These are phyloP conservation scores for Glandiceps talaboti DNA, from an alignment of 53 echinoderm and acorn worm species.

Conservation along the genomic window DNA sequence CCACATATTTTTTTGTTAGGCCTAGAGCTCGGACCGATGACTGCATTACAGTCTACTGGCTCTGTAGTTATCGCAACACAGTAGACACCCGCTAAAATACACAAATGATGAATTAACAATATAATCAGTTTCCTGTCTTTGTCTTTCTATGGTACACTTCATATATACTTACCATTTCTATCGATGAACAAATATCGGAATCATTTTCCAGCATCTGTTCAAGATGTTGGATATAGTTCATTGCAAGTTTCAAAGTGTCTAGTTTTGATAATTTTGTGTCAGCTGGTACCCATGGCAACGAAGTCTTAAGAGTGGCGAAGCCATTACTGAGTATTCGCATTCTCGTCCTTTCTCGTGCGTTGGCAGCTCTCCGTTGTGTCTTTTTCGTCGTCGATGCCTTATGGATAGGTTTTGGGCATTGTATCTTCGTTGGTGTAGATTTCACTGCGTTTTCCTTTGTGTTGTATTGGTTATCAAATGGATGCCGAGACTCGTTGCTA, in stretches of 20 bases:
- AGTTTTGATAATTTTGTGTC: conserved; percentile 94
- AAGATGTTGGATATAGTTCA: conserved; percentile 83
- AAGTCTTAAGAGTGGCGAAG: conserved; percentile 74
- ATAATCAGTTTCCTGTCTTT: too few relatives aligned
- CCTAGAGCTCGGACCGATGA: too few relatives aligned
- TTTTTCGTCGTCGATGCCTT: conserved; percentile 13
- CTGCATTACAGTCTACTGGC: too few relatives aligned
- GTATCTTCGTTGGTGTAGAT: not conserved
- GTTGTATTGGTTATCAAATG: too few relatives aligned
- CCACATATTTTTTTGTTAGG: too few relatives aligned
- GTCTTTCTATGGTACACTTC: too few relatives aligned
- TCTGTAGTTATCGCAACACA: too few relatives aligned
- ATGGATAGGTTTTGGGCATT: not conserved
- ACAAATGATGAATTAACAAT: too few relatives aligned
- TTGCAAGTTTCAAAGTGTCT: conserved; percentile 82
- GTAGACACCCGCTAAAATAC: too few relatives aligned
- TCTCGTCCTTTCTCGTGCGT: conserved; percentile 69
- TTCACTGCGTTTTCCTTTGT: not conserved
- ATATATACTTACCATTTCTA: not conserved
- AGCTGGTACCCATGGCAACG: conserved; percentile 91
- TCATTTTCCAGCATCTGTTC: conserved; percentile 71
- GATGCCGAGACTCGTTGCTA: too few relatives aligned
- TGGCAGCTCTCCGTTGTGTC: conserved; percentile 76
- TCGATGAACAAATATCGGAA: not conserved
- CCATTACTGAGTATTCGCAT: conserved; percentile 94